phyloP scores from a whole-genome alignment of 2,797 vertebrate genomes.

The Pangasius djambal region DNA sequence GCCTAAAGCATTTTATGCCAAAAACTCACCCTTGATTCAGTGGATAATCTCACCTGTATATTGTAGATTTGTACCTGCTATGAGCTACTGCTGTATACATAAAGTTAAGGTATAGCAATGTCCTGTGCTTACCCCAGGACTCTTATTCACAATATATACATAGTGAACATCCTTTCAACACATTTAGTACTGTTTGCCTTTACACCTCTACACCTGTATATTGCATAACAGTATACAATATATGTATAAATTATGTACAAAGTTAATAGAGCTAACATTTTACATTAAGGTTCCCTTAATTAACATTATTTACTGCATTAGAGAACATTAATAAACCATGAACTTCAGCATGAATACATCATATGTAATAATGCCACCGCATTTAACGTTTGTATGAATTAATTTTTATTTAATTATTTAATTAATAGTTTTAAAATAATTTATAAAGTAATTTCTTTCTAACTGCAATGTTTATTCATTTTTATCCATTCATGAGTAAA shows the following conservation, averaged over 20 bases:
- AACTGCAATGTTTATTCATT: not conserved
- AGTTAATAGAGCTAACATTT: not conserved
- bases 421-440: not conserved
- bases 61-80: not conserved
- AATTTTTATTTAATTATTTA: not conserved
- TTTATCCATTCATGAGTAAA: not conserved
- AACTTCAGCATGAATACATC: not conserved
- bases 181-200: conserved; percentile 2
- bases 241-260: not conserved
- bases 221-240: no score
- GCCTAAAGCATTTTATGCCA: not conserved
- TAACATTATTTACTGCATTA: not conserved
- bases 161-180: not conserved
- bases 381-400: not conserved
- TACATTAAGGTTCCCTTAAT: not conserved
- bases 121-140: not conserved
- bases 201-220: not conserved
- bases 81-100: not conserved
- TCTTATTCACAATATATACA: not conserved
- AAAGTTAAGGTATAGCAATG: no score
- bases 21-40: not conserved
- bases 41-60: not conserved
- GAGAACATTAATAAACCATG: not conserved
- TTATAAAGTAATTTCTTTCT: no score
- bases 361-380: not conserved